Base-by-base conservation (phyloP, 1,140 invertebrate genomes). In the Anagrus nilaparvatae region DNA sequence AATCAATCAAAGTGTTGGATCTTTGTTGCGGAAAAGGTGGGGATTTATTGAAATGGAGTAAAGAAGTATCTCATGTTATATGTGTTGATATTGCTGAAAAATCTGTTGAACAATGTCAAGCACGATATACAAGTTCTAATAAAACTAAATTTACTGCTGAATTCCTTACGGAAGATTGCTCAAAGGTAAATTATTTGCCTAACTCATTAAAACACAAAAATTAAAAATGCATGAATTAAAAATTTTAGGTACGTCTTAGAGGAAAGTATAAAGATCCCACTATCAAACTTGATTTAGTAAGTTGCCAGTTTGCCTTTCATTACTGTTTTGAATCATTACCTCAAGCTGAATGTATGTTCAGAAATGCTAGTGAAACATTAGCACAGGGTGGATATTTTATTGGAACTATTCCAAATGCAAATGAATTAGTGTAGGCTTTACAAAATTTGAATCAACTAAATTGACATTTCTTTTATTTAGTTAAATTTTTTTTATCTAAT, bases 241-340 rank as follows among this genome's bases (percentile, higher is more conserved):
- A 54, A 40, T 69, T 69, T 58, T 58, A 82, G 79, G 66, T 63
- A 16, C 75, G 78, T 17, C 63, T 95, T 2, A 74, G 80, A 38
- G 77, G 75, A 50, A 71, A 72, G 44, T 90, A 82, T 54, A 70
- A 74, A 49, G 80, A 90, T 63, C 74, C 79, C 5, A 79, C 79
- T 25, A 75, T 83, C 12, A 72, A 79, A 53, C 75, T 99, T 56
- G 88, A 99, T 65, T 52, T 99, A 4, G 86, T 91, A 0, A 96
- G 89, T 54, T 96, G 92, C 63, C 97, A 99, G 66, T 99, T 99
- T 78, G 86, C 93, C 16, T 86, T 99, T 54, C 88, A 92, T 65
- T 99, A 98, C 54, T 85, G 85, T 55, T 99, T 99, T 73, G 92
- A 97, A 65, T 87, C 84, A 38, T 65, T 92, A 40, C 58, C 69